Evolutionary conservation across 2,797 vertebrate species (phyloP).

Genomic region (Chlorospingus flavigularis): DNA sequence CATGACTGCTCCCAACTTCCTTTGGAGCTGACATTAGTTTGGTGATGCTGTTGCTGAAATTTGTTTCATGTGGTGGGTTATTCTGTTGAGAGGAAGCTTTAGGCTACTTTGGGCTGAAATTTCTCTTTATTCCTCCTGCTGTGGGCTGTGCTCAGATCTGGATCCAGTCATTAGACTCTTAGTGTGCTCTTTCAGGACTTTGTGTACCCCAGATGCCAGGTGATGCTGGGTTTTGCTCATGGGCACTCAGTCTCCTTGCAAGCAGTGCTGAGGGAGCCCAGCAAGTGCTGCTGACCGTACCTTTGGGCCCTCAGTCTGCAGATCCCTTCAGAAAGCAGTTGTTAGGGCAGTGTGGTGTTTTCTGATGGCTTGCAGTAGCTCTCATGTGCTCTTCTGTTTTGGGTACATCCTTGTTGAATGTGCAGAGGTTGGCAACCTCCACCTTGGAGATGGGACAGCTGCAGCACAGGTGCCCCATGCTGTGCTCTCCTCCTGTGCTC

Average conservation of each 20-base stretch:
- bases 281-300: neutral
- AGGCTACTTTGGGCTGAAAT: neutral
- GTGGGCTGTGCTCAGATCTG: neutral
- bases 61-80: neutral
- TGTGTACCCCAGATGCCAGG: too few species aligned
- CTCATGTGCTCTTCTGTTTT: neutral
- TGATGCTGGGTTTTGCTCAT: neutral
- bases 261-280: neutral
- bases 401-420: accelerated
- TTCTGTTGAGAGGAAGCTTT: neutral
- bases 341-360: neutral
- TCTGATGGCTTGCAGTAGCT: neutral
- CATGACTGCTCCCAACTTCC: neutral
- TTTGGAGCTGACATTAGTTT: neutral
- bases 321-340: neutral
- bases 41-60: neutral
- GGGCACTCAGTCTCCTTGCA: neutral
- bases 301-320: neutral
- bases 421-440: neutral
- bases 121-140: neutral
- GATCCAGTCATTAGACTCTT: neutral
- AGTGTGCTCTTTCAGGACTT: neutral
- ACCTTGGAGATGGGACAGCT: neutral
- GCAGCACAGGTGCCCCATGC: neutral
- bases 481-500: neutral